Base-by-base conservation (phyloP, 30 jellyfish, hydroid and myxozoan species). In the Morbakka virulenta region DNA sequence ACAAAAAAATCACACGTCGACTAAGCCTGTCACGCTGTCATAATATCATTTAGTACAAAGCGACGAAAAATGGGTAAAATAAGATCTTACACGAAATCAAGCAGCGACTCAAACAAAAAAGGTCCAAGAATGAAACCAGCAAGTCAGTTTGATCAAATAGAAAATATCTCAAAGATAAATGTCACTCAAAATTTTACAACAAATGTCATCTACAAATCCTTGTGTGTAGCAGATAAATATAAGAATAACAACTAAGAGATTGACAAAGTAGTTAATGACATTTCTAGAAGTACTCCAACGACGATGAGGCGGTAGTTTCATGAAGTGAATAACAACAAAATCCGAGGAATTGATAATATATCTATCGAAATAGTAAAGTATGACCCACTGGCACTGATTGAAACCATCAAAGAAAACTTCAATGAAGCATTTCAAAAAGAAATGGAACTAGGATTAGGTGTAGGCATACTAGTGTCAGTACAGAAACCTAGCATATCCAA, bases 401-500 rank as follows among this genome's bases (percentile, higher is more conserved):
- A 75, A 52, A 50, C 78, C 66, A 52, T 75, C 66, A 75, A 30
- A 75, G 28, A 75, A 4, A 30, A 17, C 61, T 35, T 75, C 35
- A 75, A 74, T 57, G 87, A 75, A 1, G 87, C 79, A 36, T 6
- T 75, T 52, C 77, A 52, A 57, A 75, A 72, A 11, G 77, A 77
- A 63, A 34, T 4, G 50, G 88, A 62, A 31, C 68, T 77, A 35
- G 79, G 64, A 61, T 49, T 33, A 23, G 88, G 80, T 35, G 71
- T 26, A n/a, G 88, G 80, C 67, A 77, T 30, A 61, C 81, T 78
- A 32, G 81, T 78, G 21, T 64, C 81, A 28, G 64, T 63, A 67
- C 89, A 35, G 69, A 78, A 78, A 69, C 89, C 81, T 35, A 72
- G 89, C 80, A 78, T 64, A 78, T 32, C 89, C 14, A 66, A 79